Evolutionary conservation across 2,888 invertebrate species (phyloP), one percentile per base, ranked within the genome.

Genomic region (Ophion obscuratus): DNA sequence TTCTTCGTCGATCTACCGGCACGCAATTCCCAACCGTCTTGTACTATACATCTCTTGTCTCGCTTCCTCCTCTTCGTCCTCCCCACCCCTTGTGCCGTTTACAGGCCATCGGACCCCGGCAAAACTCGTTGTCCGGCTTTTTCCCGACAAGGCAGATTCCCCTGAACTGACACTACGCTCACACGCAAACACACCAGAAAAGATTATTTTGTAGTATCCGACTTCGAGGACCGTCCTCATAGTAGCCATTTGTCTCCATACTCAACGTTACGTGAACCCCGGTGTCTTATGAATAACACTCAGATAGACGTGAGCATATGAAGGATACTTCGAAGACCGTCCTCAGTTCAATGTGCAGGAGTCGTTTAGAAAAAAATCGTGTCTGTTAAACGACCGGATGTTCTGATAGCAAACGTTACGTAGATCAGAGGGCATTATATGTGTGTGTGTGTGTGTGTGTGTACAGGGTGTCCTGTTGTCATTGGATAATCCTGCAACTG

Each of bases 121-220:
- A 66, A 85, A 85, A 85, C 83, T 85, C 76, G 85, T 85, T 83
- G 85, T 83, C 71, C 85, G 73, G 83, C 82, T 75, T 85, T 81
- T 85, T 85, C 73, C 81, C 82, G 62, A 76, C 78, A 67, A 78
- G 68, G 75, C 76, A 40, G 68, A 83, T 80, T 83, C 76, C 66
- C 66, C 67, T 64, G 59, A 82, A 80, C 71, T 71, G 59, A 68
- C 84, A 67, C 27, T 78, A 44, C 62, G 7, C 44, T 14, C 20
- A 10, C 47, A 66, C 53, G 31, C 31, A 66, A 27, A 31, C 20
- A 10, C n/a, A 53, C 5, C 53, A 5, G 17, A 17, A 53, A 53
- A 53, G 2, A 53, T 53, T 53, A 53, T 17, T 53, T 53, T 53
- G 53, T 11, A 53, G 17, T 17, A 17, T 17, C 3, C 53, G 17